phyloP scores from a whole-genome alignment of 2,797 vertebrate genomes.

The Halcyon leucocephala region DNA sequence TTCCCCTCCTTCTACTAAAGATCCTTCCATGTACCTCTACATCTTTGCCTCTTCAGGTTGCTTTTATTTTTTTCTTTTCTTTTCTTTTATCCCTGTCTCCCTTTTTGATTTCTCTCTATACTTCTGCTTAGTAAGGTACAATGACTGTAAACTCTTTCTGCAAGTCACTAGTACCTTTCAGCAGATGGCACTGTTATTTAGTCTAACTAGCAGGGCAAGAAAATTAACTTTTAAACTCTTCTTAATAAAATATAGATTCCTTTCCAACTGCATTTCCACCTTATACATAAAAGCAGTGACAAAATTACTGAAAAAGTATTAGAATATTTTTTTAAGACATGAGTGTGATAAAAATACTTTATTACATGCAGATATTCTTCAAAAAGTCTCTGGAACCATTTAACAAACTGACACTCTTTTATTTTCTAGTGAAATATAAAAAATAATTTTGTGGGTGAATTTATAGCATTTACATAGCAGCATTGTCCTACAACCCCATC shows the following conservation, averaged over 20 bases:
- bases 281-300: not conserved
- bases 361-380: not conserved
- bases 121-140: not conserved
- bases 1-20: not conserved
- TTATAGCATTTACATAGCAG: not conserved
- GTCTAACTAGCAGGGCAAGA: conserved; percentile 58
- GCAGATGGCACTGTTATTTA: conserved; percentile 82
- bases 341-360: not conserved
- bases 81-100: not conserved
- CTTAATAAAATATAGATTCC: not conserved
- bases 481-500: not conserved
- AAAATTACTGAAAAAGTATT: not conserved
- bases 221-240: conserved; percentile 38
- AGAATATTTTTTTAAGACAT: not conserved
- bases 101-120: not conserved
- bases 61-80: not conserved
- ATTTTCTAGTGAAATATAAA: not conserved
- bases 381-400: not conserved
- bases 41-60: not conserved
- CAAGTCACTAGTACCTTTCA: conserved; percentile 67
- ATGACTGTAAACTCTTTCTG: conserved; percentile 19
- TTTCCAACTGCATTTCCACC: not conserved
- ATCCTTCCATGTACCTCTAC: not conserved
- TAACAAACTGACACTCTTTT: not conserved
- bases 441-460: not conserved